Evolutionary conservation across 1,140 invertebrate genomes (phyloP).

Genomic region (Frieseomelitta varia): DNA sequence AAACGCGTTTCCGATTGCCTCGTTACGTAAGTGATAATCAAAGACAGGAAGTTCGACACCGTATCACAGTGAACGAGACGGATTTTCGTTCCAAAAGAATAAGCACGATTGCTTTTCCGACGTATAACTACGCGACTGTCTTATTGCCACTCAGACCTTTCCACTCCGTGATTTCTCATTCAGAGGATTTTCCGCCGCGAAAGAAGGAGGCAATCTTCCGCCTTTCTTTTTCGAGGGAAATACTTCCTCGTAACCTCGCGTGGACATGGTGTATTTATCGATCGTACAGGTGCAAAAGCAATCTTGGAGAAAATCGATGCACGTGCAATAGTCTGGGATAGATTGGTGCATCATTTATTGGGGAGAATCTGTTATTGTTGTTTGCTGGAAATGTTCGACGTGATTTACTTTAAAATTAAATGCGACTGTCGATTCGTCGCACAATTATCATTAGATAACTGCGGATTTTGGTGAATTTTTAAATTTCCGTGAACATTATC

Average conservation of each 20-base stretch:
- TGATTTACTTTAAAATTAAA: not conserved
- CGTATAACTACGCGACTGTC: not conserved
- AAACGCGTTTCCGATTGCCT: not conserved
- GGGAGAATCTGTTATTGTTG: not conserved
- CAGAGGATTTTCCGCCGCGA: constrained; percentile 43
- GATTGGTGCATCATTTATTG: not conserved
- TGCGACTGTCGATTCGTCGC: too few relatives aligned
- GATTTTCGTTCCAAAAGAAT: not conserved
- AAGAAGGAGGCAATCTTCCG: constrained; percentile 51
- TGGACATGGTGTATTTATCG: constrained; percentile 50
- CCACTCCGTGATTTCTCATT: constrained; percentile 47
- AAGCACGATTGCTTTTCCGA: too few relatives aligned
- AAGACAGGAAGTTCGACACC: not conserved
- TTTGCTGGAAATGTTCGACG: too few relatives aligned
- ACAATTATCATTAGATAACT: too few relatives aligned
- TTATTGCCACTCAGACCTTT: constrained; percentile 34
- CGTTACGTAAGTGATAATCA: not conserved
- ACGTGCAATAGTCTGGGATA: not conserved
- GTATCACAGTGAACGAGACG: not conserved
- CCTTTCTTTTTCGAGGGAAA: constrained; percentile 35
- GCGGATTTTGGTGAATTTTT: too few relatives aligned
- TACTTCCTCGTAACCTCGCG: constrained; percentile 2
- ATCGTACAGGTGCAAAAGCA: constrained; percentile 48
- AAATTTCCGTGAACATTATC: too few relatives aligned
- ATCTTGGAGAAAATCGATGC: constrained; percentile 46